Evolutionary conservation across 2,113 vertebrate genomes (phyloP), one percentile per base, ranked within the genome.

Genomic region (Etheostoma spectabile): DNA sequence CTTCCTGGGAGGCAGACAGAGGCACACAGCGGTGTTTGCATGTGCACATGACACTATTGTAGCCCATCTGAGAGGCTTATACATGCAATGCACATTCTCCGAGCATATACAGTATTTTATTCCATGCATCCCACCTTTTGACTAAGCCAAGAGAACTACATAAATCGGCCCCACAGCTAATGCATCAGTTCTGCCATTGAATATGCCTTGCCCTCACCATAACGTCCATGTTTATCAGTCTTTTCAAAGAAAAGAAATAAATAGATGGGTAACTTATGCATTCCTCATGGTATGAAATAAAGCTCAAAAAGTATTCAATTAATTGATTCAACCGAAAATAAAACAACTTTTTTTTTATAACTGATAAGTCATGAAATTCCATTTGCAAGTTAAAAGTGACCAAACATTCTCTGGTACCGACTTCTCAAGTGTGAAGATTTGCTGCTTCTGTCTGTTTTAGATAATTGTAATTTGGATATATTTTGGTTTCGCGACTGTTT

Each of bases 21-120:
- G 66, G 8, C 52, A 46, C n/a, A 60, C 53, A 55, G 52, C 33
- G 68, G 30, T 61, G 67, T 84, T 71, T 67, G 53, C 2, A 0
- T 11, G 49, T 42, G 46, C 8, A 46, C 35, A 70, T 35, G 52
- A 48, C 8, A 38, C 46, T 15, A 15, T 45, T n/a, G 4, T 0
- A 35, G 27, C 18, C 35, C 33, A 60, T 38, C 55, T 51, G 49
- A 73, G 12, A 66, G 15, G 14, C 52, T n/a, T 76, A 46, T 51
- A 38, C 52, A 24, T 79, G 0, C 72, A 53, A 27, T 63, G n/a
- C 13, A 38, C 18, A 22, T 18, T 46, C 1, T n/a, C 16, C 14
- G 51, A 27, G n/a, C 10, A 45, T 52, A 4, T 7, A 51, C 48
- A 22, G 5, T 4, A 35, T 62, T 49, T 21, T 21, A 6, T 38